Percentiles rank a stretch among this genome's conserved stretches.
Conservation (phyloP, 30 jellyfish, hydroid and myxozoan species). For the Aurelia aurita region DNA sequence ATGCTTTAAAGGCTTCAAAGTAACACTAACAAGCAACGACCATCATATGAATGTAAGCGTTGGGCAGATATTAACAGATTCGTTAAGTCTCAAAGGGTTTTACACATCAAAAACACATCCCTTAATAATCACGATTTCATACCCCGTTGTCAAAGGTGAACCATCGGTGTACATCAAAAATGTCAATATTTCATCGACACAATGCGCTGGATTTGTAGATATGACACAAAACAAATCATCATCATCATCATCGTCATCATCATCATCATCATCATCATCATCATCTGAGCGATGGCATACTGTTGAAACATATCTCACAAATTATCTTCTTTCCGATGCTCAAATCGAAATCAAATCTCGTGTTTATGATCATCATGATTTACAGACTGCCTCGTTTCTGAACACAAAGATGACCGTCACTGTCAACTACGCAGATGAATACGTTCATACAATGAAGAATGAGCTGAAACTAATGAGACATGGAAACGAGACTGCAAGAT, state of each 20-base stretch:
- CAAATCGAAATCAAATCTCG: slow-evolving; percentile 7
- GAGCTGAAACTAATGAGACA: background rate
- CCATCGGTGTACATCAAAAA: slow-evolving; percentile 23
- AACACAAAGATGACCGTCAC: slow-evolving; percentile 1
- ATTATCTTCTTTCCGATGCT: slow-evolving; percentile 43
- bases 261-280: background rate
- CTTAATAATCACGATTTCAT: background rate
- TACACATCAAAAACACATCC: slow-evolving; percentile 27
- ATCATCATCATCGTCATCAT: too few species aligned
- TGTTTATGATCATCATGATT: slow-evolving; percentile 26
- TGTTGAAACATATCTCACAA: background rate
- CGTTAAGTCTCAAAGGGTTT: slow-evolving; percentile 26
- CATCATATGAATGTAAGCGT: slow-evolving; percentile 3
- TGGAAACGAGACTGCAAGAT: slow-evolving; percentile 31
- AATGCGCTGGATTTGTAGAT: background rate
- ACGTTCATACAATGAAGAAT: background rate
- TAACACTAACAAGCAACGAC: background rate
- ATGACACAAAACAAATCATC: background rate
- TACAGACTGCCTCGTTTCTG: slow-evolving; percentile 2
- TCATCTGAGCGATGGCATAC: slow-evolving; percentile 5
- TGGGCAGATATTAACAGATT: slow-evolving; percentile 2
- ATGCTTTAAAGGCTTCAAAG: slow-evolving; percentile 42
- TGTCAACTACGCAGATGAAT: slow-evolving; percentile 35
- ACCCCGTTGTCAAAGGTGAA: slow-evolving; percentile 26
- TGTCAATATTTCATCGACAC: background rate